A percentile compares a stretch with the other conserved stretches of the same genome.
Evolutionary conservation across 2,113 vertebrate species (phyloP).

Genomic region (Hucho hucho): DNA sequence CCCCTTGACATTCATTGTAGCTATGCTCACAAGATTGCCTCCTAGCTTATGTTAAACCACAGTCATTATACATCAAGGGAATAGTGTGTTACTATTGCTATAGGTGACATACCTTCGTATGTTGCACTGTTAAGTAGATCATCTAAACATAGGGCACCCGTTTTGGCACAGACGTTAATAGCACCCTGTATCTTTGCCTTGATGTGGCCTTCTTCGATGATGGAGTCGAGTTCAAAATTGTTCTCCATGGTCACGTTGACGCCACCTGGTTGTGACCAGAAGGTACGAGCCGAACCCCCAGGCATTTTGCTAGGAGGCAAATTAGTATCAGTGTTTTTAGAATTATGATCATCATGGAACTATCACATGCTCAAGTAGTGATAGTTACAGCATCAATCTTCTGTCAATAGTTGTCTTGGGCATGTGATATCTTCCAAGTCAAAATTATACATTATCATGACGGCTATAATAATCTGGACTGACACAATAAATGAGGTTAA

Average conservation of each 20-base stretch:
- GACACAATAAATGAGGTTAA: no score
- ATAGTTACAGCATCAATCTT: no score
- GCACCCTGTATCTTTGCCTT: fast-evolving
- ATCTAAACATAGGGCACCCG: fast-evolving
- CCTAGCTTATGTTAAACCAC: no score
- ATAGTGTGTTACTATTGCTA: no score
- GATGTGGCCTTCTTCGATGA: fast-evolving
- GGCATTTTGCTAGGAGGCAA: background rate
- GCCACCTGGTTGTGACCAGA: background rate
- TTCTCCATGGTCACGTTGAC: background rate
- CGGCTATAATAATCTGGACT: no score
- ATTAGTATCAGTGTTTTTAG: background rate
- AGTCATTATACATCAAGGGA: no score
- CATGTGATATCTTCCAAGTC: no score
- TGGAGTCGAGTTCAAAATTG: background rate
- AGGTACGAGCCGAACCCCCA: background rate
- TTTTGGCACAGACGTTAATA: background rate
- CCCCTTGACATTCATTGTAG: no score
- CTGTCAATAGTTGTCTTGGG: no score
- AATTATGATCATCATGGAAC: background rate
- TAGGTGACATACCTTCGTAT: no score
- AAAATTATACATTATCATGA: no score
- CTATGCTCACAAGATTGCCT: no score
- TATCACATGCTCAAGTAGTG: background rate
- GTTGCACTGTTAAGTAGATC: fast-evolving